phyloP scores from a whole-genome alignment of 1,140 invertebrate genomes.

The Colletes gigas region DNA sequence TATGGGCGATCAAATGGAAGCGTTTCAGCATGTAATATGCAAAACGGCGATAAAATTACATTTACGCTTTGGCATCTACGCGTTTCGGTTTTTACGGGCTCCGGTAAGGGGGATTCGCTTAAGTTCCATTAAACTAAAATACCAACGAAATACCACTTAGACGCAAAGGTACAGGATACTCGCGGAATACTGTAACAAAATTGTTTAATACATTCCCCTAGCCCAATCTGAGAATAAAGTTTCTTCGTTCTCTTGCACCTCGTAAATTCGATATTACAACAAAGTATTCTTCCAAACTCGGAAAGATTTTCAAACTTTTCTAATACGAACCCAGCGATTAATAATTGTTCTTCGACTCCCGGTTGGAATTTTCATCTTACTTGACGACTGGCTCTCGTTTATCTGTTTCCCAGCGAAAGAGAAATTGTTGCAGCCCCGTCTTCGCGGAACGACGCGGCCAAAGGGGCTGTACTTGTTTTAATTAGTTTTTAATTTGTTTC shows the following conservation, averaged over 20 bases:
- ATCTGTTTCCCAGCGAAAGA: conserved; percentile 7
- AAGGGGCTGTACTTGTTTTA: conserved; percentile 66
- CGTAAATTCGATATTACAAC: too few species aligned
- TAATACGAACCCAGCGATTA: too few species aligned
- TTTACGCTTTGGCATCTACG: conserved; percentile 2
- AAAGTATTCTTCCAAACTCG: too few species aligned
- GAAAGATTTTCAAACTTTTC: too few species aligned
- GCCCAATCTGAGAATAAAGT: too few species aligned
- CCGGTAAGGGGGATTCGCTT: too few species aligned
- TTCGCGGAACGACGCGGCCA: neutral
- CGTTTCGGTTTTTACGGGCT: neutral
- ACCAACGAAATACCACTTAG: too few species aligned
- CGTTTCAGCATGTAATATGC: conserved; percentile 22
- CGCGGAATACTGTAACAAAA: too few species aligned
- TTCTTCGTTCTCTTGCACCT: too few species aligned
- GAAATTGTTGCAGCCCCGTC: conserved; percentile 12
- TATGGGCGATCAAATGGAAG: conserved; percentile 37
- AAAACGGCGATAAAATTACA: conserved; percentile 33
- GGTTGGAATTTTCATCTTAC: neutral
- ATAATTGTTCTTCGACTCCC: neutral
- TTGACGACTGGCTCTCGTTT: neutral
- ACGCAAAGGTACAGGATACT: too few species aligned
- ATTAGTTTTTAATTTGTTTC: conserved; percentile 78
- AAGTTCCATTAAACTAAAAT: too few species aligned
- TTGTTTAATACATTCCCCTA: too few species aligned